phyloP scores from a whole-genome alignment of 2,888 invertebrate species.

The Hylaea fasciaria region DNA sequence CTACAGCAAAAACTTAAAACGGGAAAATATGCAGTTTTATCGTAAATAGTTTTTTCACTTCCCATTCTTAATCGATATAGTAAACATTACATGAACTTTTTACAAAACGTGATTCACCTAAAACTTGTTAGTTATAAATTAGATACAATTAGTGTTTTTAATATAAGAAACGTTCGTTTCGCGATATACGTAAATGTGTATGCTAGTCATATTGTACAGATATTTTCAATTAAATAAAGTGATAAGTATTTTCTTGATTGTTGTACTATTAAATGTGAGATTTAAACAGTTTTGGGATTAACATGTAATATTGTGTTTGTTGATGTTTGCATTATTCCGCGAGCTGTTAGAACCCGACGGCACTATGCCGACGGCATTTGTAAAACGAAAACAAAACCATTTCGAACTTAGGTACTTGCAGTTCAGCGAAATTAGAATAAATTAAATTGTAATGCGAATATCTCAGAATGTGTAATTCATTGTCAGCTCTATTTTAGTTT shows the following conservation, averaged over 20 bases:
- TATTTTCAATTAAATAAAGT: conserved; percentile 64
- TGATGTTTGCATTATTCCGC: neutral
- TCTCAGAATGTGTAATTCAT: conserved; percentile 10
- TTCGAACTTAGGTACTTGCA: too few relatives aligned
- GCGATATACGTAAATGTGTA: conserved; percentile 70
- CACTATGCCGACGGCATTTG: neutral
- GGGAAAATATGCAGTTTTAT: conserved; percentile 11
- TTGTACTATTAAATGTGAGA: conserved; percentile 58
- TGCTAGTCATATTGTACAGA: conserved; percentile 82
- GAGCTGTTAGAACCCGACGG: neutral
- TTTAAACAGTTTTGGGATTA: conserved; percentile 12
- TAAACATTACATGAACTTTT: conserved; percentile 13
- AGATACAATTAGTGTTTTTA: conserved; percentile 74
- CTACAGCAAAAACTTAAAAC: conserved; percentile 35
- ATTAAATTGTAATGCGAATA: neutral
- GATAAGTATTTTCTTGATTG: conserved; percentile 71
- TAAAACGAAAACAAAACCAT: too few relatives aligned
- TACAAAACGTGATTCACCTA: conserved; percentile 13
- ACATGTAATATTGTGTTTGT: neutral
- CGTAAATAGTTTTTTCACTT: conserved; percentile 1
- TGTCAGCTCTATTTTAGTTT: conserved; percentile 15
- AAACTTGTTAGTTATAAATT: conserved; percentile 39
- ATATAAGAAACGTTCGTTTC: conserved; percentile 63
- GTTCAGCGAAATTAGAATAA: neutral
- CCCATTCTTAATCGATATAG: neutral